Base-by-base conservation (phyloP, 1,140 invertebrate genomes). In the Trichonephila clavata region DNA sequence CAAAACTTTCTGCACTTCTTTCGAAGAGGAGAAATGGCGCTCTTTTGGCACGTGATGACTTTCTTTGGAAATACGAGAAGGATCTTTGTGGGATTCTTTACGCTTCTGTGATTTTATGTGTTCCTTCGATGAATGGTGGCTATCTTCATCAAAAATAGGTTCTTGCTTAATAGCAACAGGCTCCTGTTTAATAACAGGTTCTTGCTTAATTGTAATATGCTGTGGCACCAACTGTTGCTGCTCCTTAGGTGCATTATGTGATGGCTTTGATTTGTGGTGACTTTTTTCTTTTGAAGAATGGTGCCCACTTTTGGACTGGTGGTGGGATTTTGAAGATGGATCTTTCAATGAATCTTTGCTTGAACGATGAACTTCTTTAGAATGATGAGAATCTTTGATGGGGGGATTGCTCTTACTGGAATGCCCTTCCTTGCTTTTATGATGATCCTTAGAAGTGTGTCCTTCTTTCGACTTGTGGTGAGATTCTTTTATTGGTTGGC, bases 261-360 rank as follows among this genome's bases (percentile, higher is more conserved):
- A 61, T 20, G 59, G 20, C 18, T 87, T 87, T 10, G 59, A 61
- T 87, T 87, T 24, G 57, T 84, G 83, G 86, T 61, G 61, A 27
- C 24, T 63, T 24, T 90, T 71, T 32, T 90, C 50, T 61, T 90
- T 81, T 39, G 50, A 32, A 21, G 68, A 61, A 60, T 90, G 87
- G 71, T 92, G 80, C 20, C 18, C 18, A 65, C 80, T 57, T 84
- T 92, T 92, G 14, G 80, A 92, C 63, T 80, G 57, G 27, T 80
- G 77, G 1, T 83, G 77, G 27, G 24, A 50, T 71, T 89, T 89
- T 21, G 63, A 89, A 10, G 86, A 71, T 13, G 20, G 21, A n/a
- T 71, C 87, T 24, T 89, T 89, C 7, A 39, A n/a, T 71, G 32
- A 39, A n/a, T 90, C 83, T 77, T 92, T 92, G 10, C 14, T 59